Evolutionary conservation across 2,797 vertebrate species (phyloP), one percentile per base, ranked within the genome.

Genomic region (Leptatherina wallacei): DNA sequence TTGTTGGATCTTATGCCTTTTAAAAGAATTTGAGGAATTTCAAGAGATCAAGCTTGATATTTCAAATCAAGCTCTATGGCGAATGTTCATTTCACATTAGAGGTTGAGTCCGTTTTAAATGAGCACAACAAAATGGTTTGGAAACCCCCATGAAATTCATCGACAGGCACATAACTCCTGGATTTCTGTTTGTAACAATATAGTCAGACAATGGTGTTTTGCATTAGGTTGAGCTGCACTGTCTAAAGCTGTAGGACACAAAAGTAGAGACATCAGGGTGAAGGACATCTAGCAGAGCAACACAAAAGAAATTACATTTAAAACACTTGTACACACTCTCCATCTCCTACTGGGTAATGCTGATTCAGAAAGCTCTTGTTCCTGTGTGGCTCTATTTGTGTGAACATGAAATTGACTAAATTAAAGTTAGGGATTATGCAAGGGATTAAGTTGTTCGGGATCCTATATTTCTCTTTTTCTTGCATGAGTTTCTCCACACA

Each of bases 391-490:
- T 90, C 83, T 90, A 91, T 91, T 88, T 88, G 80, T 85, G 84
- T 57, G 88, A 90, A 92, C 90, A 92, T 65, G 91, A 91, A 91
- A 93, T 91, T 88, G 84, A 92, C 88, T 87, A 93, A 93, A 94
- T 93, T 91, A 93, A 94, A 94, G 84, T 93, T 88, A 81, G 73
- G 93, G 93, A 94, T 94, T 95, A 94, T 92, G 91, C 83, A 63
- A 81, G 82, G 92, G 93, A 93, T 95, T 94, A 94, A 93, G 91
- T 93, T 93, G 92, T 94, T 92, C 91, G 83, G 82, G 86, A 92
- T 93, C 87, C 88, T 87, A 82, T 81, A 78, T 77, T 84, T 89
- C 75, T 87, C 78, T 62, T 79, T 90, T 87, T 83, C 80, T 79
- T 85, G 81, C 73, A 63, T 22, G 66, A 89, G 73, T 76, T 76